Percentiles rank a stretch among this genome's conserved stretches.
phyloP scores from a whole-genome alignment of 2,113 vertebrate species.

The Dasyprocta punctata region DNA sequence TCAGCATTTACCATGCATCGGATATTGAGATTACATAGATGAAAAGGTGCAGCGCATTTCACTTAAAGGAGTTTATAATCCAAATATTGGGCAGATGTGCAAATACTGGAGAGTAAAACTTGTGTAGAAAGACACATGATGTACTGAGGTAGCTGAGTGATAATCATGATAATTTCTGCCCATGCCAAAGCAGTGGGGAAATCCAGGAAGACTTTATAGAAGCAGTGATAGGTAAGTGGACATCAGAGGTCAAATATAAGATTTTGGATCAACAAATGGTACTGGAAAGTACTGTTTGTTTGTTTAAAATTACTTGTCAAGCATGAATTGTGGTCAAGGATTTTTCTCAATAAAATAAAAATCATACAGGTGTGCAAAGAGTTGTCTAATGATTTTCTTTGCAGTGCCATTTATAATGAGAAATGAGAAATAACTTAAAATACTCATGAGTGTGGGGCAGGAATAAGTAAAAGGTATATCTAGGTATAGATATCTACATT shows the following conservation, averaged over 20 bases:
- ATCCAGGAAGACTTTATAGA: neutral
- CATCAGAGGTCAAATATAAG: neutral
- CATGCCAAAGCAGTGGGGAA: neutral
- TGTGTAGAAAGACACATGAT: neutral
- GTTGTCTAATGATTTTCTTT: neutral
- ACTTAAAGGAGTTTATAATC: neutral
- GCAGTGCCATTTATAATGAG: neutral
- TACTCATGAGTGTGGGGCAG: neutral
- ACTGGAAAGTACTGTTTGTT: neutral
- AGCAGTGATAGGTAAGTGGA: neutral
- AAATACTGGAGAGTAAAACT: neutral
- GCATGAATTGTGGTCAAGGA: neutral
- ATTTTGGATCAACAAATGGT: neutral
- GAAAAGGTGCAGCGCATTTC: neutral
- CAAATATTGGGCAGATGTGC: neutral
- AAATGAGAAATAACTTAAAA: neutral
- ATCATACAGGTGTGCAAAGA: neutral
- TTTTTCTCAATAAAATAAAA: neutral
- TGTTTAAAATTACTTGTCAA: neutral
- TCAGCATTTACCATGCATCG: neutral
- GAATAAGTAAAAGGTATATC: neutral
- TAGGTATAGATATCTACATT: no score
- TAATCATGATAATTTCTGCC: neutral
- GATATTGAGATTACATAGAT: neutral
- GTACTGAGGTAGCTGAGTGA: neutral